These are phyloP conservation scores for Eumerus sabulonum DNA, from an alignment of 2,888 invertebrate species.

Conservation along the genomic window DNA sequence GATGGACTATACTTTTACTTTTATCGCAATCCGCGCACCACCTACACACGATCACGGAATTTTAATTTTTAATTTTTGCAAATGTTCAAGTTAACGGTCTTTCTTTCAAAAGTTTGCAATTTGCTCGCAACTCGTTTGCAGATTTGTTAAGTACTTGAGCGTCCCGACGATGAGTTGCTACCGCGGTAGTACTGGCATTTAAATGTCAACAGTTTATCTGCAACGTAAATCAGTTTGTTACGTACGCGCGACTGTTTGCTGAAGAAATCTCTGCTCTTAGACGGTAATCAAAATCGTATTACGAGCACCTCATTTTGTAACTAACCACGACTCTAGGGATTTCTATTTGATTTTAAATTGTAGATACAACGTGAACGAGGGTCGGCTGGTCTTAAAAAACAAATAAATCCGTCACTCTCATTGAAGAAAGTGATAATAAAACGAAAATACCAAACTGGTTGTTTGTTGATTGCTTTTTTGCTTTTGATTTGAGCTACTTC, in stretches of 20 bases:
- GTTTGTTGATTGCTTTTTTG: constrained; percentile 1
- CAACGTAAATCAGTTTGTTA: constrained; percentile 42
- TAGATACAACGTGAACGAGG: background rate
- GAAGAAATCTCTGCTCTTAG: background rate
- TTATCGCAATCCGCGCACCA: background rate
- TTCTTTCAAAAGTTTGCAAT: too few species aligned
- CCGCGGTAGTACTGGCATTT: constrained; percentile 51
- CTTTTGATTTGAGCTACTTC: background rate
- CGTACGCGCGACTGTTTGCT: background rate
- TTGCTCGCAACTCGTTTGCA: too few species aligned
- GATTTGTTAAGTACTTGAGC: too few species aligned
- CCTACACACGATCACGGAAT: too few species aligned
- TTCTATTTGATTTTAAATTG: background rate
- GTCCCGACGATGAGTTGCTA: constrained; percentile 13
- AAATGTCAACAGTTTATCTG: constrained; percentile 52
- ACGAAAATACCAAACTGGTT: constrained; percentile 45
- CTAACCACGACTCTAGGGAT: constrained; percentile 10
- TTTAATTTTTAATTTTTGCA: too few species aligned
- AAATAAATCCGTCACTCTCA: constrained; percentile 24
- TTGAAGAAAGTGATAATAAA: constrained; percentile 36
- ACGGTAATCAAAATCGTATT: constrained; percentile 29
- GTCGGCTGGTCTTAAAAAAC: constrained; percentile 8
- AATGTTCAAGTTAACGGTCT: too few species aligned
- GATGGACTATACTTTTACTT: background rate
- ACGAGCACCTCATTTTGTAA: constrained; percentile 4